Evolutionary conservation across 2,888 invertebrate genomes (phyloP), one percentile per base, ranked within the genome.

Genomic region (Iphiclides podalirius): DNA sequence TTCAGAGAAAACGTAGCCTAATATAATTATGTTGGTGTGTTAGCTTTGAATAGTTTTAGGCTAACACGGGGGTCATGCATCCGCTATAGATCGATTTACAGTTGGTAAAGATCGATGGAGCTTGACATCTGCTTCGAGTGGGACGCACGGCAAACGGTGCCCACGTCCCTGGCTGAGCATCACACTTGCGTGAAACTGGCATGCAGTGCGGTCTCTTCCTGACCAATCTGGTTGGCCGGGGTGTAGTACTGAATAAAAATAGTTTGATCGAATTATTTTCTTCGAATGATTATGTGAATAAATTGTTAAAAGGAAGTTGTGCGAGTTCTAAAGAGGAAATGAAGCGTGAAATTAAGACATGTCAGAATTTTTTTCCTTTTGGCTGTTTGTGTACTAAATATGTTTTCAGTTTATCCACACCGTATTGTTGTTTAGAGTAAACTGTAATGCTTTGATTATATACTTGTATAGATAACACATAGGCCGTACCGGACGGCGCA

Each of bases 131-230:
- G 74, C 40, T 63, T n/a, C n/a, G n/a, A 63, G 53, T 70, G 82
- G 77, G 84, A 76, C 55, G 78, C 59, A 53, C 79, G 81, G 60
- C 77, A 73, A 28, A 64, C 55, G 40, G 73, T 60, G 64, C 74
- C 72, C 55, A 66, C 72, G 67, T 79, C 83, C 81, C 80, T 65
- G 47, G 76, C 70, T 52, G 75, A 66, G 73, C 89, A 91, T 94
- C 93, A 95, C 79, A 95, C 95, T 84, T 95, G 95, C 58, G 95
- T 94, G 81, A 95, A 94, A 79, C 94, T 95, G 84, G 93, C 93
- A 79, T 94, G 94, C 64, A 94, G 88, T 63, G 93, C 92, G 61
- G 94, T 94, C 72, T 83, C 82, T 58, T 90, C 90, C 65, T 90
- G 90, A 55, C 91, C 92, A 59, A 93, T 92, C 86, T 94, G 94